phyloP scores from a whole-genome alignment of 1,140 invertebrate species.

The Procambarus virginalis region DNA sequence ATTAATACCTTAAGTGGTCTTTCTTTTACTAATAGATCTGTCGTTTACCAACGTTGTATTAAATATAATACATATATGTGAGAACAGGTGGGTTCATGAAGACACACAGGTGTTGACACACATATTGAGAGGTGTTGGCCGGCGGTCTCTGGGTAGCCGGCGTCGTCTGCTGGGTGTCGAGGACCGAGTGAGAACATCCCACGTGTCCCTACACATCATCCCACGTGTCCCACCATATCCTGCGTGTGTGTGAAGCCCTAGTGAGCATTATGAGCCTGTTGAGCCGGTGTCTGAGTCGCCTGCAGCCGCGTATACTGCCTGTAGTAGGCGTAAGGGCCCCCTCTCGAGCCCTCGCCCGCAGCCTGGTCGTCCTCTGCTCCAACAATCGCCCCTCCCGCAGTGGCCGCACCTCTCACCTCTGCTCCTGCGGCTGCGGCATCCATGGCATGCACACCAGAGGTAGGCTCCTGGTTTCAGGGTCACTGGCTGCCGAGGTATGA shows the following conservation, averaged over 20 bases:
- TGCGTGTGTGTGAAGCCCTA: too few species aligned
- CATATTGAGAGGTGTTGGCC: background rate
- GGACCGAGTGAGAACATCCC: background rate
- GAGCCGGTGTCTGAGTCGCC: background rate
- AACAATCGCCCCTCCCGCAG: background rate
- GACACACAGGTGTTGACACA: too few species aligned
- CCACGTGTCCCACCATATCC: background rate
- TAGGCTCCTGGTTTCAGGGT: background rate
- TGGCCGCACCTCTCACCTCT: slow-evolving; percentile 21
- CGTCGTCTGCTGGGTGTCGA: background rate
- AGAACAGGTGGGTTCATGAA: too few species aligned
- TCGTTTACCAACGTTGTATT: too few species aligned
- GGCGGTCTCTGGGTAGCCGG: background rate
- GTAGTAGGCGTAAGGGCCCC: background rate
- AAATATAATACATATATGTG: too few species aligned
- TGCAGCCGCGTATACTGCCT: background rate
- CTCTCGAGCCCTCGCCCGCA: background rate
- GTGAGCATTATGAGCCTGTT: background rate
- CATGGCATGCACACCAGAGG: slow-evolving; percentile 67
- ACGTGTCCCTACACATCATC: background rate
- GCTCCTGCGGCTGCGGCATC: slow-evolving; percentile 63
- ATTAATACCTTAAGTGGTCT: too few species aligned
- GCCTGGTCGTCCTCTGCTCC: background rate
- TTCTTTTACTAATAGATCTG: too few species aligned
- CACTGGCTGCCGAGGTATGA: too few species aligned